Conservation (phyloP, 2,888 invertebrate species). For the Andrena bicolor region DNA sequence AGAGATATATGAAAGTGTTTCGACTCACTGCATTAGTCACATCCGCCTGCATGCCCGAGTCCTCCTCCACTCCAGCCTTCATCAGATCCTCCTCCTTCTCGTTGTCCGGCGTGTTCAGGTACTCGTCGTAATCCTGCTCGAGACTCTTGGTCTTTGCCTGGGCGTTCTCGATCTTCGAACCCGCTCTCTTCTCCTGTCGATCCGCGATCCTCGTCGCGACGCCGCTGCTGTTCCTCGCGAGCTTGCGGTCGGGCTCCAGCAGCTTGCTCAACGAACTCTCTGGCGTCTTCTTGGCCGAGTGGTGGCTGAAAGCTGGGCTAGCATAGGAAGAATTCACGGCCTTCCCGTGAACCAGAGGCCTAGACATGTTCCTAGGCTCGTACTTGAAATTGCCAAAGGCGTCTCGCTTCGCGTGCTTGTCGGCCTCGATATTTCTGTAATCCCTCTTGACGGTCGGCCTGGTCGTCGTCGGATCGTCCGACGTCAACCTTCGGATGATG, state of each 20-base stretch:
- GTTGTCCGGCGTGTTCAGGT: slow-evolving; percentile 73
- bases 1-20: background rate
- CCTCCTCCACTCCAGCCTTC: slow-evolving; percentile 72
- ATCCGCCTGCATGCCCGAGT: slow-evolving; percentile 78
- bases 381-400: slow-evolving; percentile 72
- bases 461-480: slow-evolving; percentile 72
- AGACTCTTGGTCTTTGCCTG: slow-evolving; percentile 74
- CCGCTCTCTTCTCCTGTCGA: slow-evolving; percentile 46
- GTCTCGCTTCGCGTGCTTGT: slow-evolving; percentile 75
- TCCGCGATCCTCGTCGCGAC: slow-evolving; percentile 41
- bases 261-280: slow-evolving; percentile 38
- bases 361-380: slow-evolving; percentile 70
- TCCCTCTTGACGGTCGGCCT: slow-evolving; percentile 68
- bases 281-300: slow-evolving; percentile 2
- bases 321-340: background rate
- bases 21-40: slow-evolving; percentile 79
- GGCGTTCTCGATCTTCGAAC: slow-evolving; percentile 55
- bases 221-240: slow-evolving; percentile 30
- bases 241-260: slow-evolving; percentile 44
- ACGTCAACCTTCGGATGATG: slow-evolving; percentile 80
- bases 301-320: slow-evolving; percentile 7
- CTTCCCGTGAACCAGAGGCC: slow-evolving; percentile 1
- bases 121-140: slow-evolving; percentile 81
- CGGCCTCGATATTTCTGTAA: slow-evolving; percentile 72
- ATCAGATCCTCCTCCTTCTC: slow-evolving; percentile 76